Conservation (phyloP, 2,888 invertebrate species). For the Amblyjoppa fuscipennis region DNA sequence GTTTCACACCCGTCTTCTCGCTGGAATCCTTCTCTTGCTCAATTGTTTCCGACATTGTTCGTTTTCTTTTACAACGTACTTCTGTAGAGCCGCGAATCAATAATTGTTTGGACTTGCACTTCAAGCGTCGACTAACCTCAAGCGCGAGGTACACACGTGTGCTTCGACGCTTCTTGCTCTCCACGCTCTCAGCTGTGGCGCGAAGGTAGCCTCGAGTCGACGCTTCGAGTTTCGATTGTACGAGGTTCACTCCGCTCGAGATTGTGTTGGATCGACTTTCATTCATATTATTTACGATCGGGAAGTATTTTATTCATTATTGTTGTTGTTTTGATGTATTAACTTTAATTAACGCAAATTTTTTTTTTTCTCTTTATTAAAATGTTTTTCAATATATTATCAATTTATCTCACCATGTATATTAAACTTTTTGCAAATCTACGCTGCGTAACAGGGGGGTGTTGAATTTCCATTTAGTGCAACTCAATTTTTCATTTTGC, state of each 20-base stretch:
- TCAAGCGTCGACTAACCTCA: neutral
- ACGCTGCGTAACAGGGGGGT: too few relatives aligned
- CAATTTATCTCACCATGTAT: neutral
- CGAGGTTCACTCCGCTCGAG: neutral
- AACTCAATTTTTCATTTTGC: too few relatives aligned
- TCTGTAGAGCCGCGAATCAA: neutral
- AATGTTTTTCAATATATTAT: neutral
- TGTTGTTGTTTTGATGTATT: neutral
- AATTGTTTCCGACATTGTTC: conserved; percentile 8
- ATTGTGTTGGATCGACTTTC: neutral
- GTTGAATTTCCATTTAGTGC: too few relatives aligned
- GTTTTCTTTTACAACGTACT: neutral
- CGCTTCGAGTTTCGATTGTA: neutral
- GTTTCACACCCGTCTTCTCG: conserved; percentile 84
- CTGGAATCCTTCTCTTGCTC: neutral
- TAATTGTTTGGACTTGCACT: neutral
- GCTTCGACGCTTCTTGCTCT: neutral
- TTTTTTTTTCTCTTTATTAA: neutral
- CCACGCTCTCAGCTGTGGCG: neutral
- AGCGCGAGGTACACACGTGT: neutral
- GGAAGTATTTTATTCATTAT: neutral
- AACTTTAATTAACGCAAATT: neutral
- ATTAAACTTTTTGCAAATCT: too few relatives aligned
- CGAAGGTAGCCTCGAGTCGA: neutral
- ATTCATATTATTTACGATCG: neutral